Conservation (phyloP, 2,113 vertebrate species). For the Megaleporinus macrocephalus region DNA sequence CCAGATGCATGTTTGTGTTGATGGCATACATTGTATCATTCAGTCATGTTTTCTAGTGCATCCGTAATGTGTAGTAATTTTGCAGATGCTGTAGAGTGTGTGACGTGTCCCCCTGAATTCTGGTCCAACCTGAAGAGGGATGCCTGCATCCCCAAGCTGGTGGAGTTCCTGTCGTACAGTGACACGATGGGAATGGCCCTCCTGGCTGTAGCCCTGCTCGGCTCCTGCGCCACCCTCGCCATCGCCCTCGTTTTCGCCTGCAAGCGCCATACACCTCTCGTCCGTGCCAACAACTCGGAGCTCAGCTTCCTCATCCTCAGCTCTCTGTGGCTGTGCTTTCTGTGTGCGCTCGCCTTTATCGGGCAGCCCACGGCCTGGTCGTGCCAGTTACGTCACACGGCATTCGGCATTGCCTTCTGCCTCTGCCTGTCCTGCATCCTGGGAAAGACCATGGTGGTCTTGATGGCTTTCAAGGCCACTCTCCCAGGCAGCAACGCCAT, state of each 20-base stretch:
- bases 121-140: slow-evolving; percentile 65
- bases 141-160: slow-evolving; percentile 62
- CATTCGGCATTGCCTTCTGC: slow-evolving; percentile 65
- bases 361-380: slow-evolving; percentile 64
- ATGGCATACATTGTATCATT: no score
- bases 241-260: slow-evolving; percentile 56
- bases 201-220: slow-evolving; percentile 57
- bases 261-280: slow-evolving; percentile 62
- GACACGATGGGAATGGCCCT: slow-evolving; percentile 64
- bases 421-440: slow-evolving; percentile 69
- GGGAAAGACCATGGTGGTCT: slow-evolving; percentile 64
- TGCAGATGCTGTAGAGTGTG: slow-evolving; percentile 65
- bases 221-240: slow-evolving; percentile 54
- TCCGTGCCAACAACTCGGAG: slow-evolving; percentile 67
- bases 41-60: not conserved
- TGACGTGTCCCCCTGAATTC: slow-evolving; percentile 61
- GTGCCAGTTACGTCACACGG: slow-evolving; percentile 66
- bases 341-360: slow-evolving; percentile 66
- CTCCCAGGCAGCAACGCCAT: slow-evolving; percentile 61
- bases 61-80: no score
- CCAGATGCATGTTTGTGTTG: no score
- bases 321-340: slow-evolving; percentile 67
- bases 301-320: slow-evolving; percentile 70
- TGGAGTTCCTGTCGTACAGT: slow-evolving; percentile 66
- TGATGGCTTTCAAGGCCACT: slow-evolving; percentile 62